Base-by-base conservation (phyloP, 2,888 invertebrate genomes). In the Diadegma fenestrale region DNA sequence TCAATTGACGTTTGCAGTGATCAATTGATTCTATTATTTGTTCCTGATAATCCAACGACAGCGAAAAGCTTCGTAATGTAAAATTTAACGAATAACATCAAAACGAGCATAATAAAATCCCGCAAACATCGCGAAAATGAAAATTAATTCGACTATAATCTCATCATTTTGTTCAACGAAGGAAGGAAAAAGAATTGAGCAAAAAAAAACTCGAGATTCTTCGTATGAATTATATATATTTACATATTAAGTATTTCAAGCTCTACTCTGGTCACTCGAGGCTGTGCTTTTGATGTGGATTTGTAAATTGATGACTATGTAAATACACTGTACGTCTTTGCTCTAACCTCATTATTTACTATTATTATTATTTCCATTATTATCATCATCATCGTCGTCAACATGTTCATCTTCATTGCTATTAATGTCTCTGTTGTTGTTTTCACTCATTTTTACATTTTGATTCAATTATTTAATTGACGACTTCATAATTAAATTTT, bases 251-350 rank as follows among this genome's bases (percentile, higher is more conserved):
- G 75, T 72, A 68, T 66, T 71, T 73, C 58, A 76, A 81, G 14
- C 45, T 79, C 19, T 22, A 82, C 51, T 73, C 82, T 26, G 75
- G 37, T 69, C 48, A 68, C 58, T 75, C 69, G 37, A 69, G 81
- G 78, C 81, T 82, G 84, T 84, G 85, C 85, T 85, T 85, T 85
- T 45, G 41, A 79, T 82, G 82, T 85, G 69, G 72, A 79, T 82
- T 66, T 85, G 76, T 79, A 79, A 82, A 82, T 85, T 85, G 19
- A 72, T 78, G 68, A 82, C 45, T 61, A 82, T 85, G 85, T 85
- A 85, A 69, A 85, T 85, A 85, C 85, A 82, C 79, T 79, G 63
- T 71, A 72, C 76, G 85, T 85, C 71, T 85, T 73, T 73, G 58
- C 64, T 58, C 69, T 54, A 45, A 64, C 45, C 14, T 73, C 19